Conservation (phyloP, 37 sponge, comb jelly and placozoan genomes). For the Ianthella basta region DNA sequence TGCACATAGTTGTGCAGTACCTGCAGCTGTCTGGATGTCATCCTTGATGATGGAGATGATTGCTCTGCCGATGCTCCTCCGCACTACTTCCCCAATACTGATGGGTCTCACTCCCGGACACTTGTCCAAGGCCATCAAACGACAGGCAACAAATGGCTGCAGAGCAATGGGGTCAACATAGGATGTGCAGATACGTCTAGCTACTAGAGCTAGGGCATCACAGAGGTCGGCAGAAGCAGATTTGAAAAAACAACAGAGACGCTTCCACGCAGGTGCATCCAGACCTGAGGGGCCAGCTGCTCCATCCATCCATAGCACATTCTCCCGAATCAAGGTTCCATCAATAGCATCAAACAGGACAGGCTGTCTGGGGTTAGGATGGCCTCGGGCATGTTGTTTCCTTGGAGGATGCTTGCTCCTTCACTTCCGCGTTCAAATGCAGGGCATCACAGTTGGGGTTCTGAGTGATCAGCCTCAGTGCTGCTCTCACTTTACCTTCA, state of each 20-base stretch:
- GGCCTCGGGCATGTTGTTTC: neutral
- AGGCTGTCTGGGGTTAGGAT: neutral
- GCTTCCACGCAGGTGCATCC: conserved; percentile 16
- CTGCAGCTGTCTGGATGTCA: conserved; percentile 28
- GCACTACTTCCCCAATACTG: conserved; percentile 24
- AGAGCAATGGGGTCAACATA: conserved; percentile 26
- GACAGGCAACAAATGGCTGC: neutral
- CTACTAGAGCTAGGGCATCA: conserved; percentile 16
- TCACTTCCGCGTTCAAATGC: neutral
- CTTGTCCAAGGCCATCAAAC: conserved; percentile 38
- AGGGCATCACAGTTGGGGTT: neutral
- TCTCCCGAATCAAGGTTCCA: conserved; percentile 1
- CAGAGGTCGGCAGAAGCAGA: conserved; percentile 26
- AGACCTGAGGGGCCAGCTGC: conserved; percentile 42
- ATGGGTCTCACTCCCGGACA: conserved; percentile 42
- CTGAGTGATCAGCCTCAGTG: conserved; percentile 5
- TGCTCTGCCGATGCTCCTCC: conserved; percentile 19
- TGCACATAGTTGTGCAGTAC: conserved; percentile 21
- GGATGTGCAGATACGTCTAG: conserved; percentile 23
- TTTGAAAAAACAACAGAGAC: conserved; percentile 20
- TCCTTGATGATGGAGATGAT: neutral
- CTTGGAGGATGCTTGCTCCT: conserved; percentile 14
- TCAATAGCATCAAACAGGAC: conserved; percentile 16
- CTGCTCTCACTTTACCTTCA: conserved; percentile 26
- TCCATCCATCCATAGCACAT: conserved; percentile 11